These are phyloP conservation scores for Phanerotoma sp. DNA, from an alignment of 2,888 invertebrate species.

Conservation along the genomic window DNA sequence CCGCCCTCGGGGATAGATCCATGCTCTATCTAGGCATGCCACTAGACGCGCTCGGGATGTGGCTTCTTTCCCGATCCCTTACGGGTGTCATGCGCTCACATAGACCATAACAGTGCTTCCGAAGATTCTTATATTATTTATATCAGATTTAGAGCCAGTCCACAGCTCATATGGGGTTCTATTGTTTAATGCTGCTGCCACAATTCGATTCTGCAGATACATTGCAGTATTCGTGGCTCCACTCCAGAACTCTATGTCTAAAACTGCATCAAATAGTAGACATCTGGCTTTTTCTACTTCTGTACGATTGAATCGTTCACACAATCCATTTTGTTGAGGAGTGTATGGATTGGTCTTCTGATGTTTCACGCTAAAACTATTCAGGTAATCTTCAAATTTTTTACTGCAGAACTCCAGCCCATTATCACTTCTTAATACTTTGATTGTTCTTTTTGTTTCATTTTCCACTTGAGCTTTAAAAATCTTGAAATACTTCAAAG, in stretches of 20 bases:
- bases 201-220: slow-evolving; percentile 35
- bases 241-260: slow-evolving; percentile 34
- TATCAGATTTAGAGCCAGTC: slow-evolving; percentile 43
- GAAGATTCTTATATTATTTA: slow-evolving; percentile 48
- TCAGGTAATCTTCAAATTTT: slow-evolving; percentile 7
- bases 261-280: slow-evolving; percentile 31
- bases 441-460: background rate
- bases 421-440: slow-evolving; percentile 15
- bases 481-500: background rate
- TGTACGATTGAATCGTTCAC: slow-evolving; percentile 32
- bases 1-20: no score
- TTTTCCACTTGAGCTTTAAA: slow-evolving; percentile 3
- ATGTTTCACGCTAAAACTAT: slow-evolving; percentile 23
- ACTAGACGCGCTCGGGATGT: no score
- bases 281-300: slow-evolving; percentile 34
- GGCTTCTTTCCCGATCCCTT: no score
- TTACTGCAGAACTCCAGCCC: slow-evolving; percentile 4
- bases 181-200: slow-evolving; percentile 21
- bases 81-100: no score
- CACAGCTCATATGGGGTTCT: slow-evolving; percentile 49
- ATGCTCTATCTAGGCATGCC: no score
- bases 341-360: slow-evolving; percentile 27
- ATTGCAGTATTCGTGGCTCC: slow-evolving; percentile 37
- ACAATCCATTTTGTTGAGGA: slow-evolving; percentile 34
- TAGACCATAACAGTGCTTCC: slow-evolving; percentile 47